Conservation (phyloP, 1,140 invertebrate species). For the Drosophila obscura region DNA sequence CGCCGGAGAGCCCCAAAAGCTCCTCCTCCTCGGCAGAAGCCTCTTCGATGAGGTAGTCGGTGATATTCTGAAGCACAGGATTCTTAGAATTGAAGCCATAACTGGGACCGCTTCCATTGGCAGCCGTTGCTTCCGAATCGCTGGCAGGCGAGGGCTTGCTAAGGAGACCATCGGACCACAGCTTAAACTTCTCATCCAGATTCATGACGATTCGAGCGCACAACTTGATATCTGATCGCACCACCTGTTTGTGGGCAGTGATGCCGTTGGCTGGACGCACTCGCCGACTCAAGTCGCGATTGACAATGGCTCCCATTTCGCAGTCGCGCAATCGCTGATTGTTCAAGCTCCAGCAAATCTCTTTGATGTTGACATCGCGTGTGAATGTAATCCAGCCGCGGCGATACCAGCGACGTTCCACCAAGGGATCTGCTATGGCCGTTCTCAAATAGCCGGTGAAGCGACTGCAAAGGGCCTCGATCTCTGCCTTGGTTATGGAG, state of each 20-base stretch:
- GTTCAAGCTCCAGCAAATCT: slow-evolving; percentile 99
- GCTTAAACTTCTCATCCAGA: slow-evolving; percentile 92
- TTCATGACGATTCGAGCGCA: slow-evolving; percentile 98
- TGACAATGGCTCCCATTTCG: slow-evolving; percentile 97
- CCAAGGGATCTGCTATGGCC: slow-evolving; percentile 97
- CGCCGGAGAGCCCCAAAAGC: slow-evolving; percentile 89
- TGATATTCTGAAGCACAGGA: slow-evolving; percentile 98
- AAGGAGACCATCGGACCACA: slow-evolving; percentile 87
- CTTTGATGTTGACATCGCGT: slow-evolving; percentile 98
- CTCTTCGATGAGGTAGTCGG: slow-evolving; percentile 99
- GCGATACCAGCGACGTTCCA: slow-evolving; percentile 97
- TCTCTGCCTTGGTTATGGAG: slow-evolving; percentile 97
- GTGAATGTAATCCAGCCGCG: slow-evolving; percentile 99
- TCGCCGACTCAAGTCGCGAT: slow-evolving; percentile 95
- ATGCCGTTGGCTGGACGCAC: slow-evolving; percentile 97
- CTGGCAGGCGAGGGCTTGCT: slow-evolving; percentile 65
- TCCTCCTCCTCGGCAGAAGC: slow-evolving; percentile 99
- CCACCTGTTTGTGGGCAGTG: slow-evolving; percentile 94
- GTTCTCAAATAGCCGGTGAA: slow-evolving; percentile 98
- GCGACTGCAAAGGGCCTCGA: slow-evolving; percentile 97
- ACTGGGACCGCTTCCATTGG: slow-evolving; percentile 78
- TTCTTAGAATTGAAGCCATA: slow-evolving; percentile 95
- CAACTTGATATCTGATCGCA: slow-evolving; percentile 96
- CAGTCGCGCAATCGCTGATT: slow-evolving; percentile 94
- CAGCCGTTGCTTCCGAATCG: slow-evolving; percentile 78